A percentile compares a stretch with the other conserved stretches of the same genome.
phyloP scores from a whole-genome alignment of 2,797 vertebrate genomes.

The Adelosebastes latens region DNA sequence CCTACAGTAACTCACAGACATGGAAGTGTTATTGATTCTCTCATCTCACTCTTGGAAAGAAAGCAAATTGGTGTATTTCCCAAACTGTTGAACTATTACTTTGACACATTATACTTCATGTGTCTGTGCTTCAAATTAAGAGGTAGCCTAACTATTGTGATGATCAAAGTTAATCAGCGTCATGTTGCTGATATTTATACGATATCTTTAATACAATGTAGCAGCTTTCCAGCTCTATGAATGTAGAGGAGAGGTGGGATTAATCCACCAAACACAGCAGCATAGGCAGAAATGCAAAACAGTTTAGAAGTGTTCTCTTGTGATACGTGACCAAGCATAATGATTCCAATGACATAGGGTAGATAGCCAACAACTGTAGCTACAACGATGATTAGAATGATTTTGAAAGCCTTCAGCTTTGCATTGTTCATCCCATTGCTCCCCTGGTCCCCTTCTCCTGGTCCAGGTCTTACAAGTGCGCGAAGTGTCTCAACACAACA shows the following conservation, averaged over 20 bases:
- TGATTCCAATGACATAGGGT: neutral
- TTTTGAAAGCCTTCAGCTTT: slow-evolving; percentile 3
- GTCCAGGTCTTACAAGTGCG: neutral
- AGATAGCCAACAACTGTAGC: neutral
- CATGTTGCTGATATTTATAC: neutral
- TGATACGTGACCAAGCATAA: neutral
- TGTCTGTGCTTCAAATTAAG: neutral
- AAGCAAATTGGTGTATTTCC: neutral
- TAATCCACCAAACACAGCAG: neutral
- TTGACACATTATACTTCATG: neutral
- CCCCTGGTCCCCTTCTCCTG: neutral
- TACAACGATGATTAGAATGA: neutral
- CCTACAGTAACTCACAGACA: neutral
- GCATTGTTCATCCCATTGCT: neutral
- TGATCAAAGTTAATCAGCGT: neutral
- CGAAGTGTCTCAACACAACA: neutral
- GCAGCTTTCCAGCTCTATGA: neutral
- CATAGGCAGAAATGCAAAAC: neutral
- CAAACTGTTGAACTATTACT: neutral
- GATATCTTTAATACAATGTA: neutral
- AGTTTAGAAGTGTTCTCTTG: neutral
- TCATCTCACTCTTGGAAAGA: neutral
- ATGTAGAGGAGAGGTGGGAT: neutral
- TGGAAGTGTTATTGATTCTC: neutral
- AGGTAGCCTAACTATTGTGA: neutral